Evolutionary conservation across 2,888 invertebrate species (phyloP), one percentile per base, ranked within the genome.

Genomic region (Scaptomyza parva): DNA sequence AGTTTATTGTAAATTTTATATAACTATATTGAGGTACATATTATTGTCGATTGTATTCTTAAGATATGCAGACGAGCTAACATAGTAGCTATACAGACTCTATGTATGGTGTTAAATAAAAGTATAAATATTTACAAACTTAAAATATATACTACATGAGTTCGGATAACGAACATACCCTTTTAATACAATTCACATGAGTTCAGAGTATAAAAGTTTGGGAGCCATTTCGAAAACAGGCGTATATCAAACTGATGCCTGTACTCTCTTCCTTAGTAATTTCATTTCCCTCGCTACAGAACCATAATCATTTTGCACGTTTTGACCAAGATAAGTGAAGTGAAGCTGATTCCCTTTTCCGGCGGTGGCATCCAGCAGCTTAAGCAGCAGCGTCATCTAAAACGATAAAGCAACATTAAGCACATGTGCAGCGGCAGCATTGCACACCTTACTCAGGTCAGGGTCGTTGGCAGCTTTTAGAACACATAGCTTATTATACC

Each of bases 241-340:
- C 1, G 35, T 8, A 43, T 51, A 50, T 47, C 30, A 45, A 35
- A 59, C 60, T 41, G 48, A 37, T 50, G 52, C 41, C 63, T 70
- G 63, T 61, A 4, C 2, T 24, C 4, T 9, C 33, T 24, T 20
- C 26, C 44, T 40, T 41, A 18, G 17, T 33, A n/a, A 41, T 37
- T 41, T 51, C 26, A 40, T 48, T 47, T 28, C 45, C 44, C 59
- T 59, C 50, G 54, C 30, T 47, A 53, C 68, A 82, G 83, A 77
- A 75, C 75, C 65, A 78, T 68, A 78, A 85, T 82, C 77, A 82
- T 75, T 82, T 82, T 82, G 72, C 75, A 79, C 84, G 76, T 71
- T 76, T 33, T 59, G 48, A 53, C 44, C 63, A 58, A 50, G 51
- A 43, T 30, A 41, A 43, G 37, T 35, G 41, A 22, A 45, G 44